Percentiles rank a stretch among this genome's conserved stretches.
Conservation (phyloP, 2,113 vertebrate genomes). For the Lasiurus borealis region DNA sequence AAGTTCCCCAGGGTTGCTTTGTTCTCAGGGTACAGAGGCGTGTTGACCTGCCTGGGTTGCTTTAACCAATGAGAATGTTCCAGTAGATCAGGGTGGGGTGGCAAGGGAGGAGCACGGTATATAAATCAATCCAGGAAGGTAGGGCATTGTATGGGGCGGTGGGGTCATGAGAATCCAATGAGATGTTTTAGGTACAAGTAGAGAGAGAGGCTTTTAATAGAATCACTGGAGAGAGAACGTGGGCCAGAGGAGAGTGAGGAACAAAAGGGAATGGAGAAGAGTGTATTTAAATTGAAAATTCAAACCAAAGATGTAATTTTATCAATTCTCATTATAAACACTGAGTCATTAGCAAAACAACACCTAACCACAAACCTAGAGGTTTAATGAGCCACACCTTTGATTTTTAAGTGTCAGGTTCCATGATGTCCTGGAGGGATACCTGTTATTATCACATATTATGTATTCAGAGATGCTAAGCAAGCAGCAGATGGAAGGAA, state of each 20-base stretch:
- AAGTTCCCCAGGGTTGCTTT: background rate
- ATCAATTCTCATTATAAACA: slow-evolving; percentile 38
- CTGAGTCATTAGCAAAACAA: slow-evolving; percentile 26
- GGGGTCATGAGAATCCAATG: background rate
- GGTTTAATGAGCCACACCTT: slow-evolving; percentile 47
- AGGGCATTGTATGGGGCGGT: background rate
- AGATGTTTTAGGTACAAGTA: background rate
- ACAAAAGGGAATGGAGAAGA: background rate
- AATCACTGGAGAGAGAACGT: background rate
- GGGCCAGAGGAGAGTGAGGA: background rate
- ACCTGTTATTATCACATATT: slow-evolving; percentile 10
- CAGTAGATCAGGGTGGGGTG: background rate
- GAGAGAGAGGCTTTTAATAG: background rate
- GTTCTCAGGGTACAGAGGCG: slow-evolving; percentile 21
- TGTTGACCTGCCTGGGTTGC: background rate
- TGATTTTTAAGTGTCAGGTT: slow-evolving; percentile 11
- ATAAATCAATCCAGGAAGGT: background rate
- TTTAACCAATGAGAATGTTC: background rate
- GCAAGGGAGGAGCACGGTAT: background rate
- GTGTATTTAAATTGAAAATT: background rate
- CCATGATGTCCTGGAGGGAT: background rate
- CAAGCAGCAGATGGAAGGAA: slow-evolving; percentile 18
- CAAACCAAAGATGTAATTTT: background rate
- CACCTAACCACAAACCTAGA: slow-evolving; percentile 28
- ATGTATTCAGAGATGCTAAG: slow-evolving; percentile 41